These are phyloP conservation scores for Dromiciops gliroides DNA, from an alignment of 2,113 vertebrate genomes.

Conservation along the genomic window DNA sequence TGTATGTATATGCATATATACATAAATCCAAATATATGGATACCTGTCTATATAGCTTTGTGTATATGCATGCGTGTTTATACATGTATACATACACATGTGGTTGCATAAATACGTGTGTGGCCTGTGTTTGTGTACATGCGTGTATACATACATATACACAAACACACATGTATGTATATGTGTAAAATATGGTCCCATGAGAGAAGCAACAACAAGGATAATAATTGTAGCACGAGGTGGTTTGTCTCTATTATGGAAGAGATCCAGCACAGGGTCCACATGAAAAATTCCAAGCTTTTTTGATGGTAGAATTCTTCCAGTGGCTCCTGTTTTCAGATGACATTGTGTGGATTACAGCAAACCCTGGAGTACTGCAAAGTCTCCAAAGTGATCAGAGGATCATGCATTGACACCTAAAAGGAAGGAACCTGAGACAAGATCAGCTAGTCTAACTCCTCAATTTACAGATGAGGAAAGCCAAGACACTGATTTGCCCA, in stretches of 20 bases:
- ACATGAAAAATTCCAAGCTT: neutral
- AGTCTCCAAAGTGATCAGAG: neutral
- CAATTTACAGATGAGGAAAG: neutral
- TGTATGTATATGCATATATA: too few species aligned
- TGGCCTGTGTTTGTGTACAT: neutral
- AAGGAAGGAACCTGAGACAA: neutral
- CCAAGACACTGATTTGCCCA: neutral
- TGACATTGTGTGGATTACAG: neutral
- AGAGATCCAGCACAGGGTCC: neutral
- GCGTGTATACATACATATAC: neutral
- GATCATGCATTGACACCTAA: neutral
- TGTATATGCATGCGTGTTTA: neutral
- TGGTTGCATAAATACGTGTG: neutral
- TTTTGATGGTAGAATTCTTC: neutral
- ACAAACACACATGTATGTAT: neutral
- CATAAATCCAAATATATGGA: neutral
- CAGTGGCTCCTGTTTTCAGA: neutral
- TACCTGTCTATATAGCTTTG: neutral
- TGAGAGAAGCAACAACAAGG: neutral
- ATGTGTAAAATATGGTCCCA: neutral
- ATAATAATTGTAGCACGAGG: neutral
- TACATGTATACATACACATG: neutral
- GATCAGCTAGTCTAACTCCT: neutral
- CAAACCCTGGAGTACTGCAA: neutral
- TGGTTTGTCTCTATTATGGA: neutral